Conservation (phyloP, 2,113 vertebrate species). For the Empidonax alnorum region DNA sequence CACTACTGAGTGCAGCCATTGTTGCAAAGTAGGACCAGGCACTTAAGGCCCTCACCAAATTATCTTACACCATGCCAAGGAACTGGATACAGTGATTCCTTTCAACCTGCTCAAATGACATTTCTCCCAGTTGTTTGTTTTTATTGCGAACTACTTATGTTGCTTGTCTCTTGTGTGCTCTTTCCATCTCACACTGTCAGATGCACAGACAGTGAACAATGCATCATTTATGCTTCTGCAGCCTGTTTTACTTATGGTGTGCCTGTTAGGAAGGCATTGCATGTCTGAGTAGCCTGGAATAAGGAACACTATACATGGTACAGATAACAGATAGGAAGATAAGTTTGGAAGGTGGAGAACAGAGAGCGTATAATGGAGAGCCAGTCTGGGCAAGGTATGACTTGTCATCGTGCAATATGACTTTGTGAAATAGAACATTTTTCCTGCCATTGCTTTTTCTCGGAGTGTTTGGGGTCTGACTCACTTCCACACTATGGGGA, state of each 20-base stretch:
- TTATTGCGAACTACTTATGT: constrained; percentile 68
- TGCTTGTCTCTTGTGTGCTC: constrained; percentile 66
- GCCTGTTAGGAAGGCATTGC: constrained; percentile 56
- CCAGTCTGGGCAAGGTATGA: constrained; percentile 44
- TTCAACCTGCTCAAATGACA: constrained; percentile 80
- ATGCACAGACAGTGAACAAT: constrained; percentile 57
- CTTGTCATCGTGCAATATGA: background rate
- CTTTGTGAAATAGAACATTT: background rate
- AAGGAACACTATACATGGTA: constrained; percentile 36
- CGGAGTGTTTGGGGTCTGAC: background rate
- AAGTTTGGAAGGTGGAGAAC: constrained; percentile 54
- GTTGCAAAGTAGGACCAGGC: constrained; percentile 13
- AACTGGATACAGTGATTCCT: constrained; percentile 67
- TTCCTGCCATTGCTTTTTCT: constrained; percentile 8
- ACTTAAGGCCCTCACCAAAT: constrained; percentile 14
- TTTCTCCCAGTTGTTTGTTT: constrained; percentile 66
- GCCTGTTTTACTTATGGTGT: constrained; percentile 55
- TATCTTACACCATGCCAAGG: background rate
- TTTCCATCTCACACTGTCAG: constrained; percentile 68
- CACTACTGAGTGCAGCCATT: background rate
- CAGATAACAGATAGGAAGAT: constrained; percentile 53
- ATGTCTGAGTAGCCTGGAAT: constrained; percentile 57
- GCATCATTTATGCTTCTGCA: constrained; percentile 59
- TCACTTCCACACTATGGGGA: background rate
- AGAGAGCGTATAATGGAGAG: constrained; percentile 9